Percentiles rank a stretch among this genome's conserved stretches.
Evolutionary conservation across 2,113 vertebrate genomes (phyloP).

Genomic region (Acinonyx jubatus): DNA sequence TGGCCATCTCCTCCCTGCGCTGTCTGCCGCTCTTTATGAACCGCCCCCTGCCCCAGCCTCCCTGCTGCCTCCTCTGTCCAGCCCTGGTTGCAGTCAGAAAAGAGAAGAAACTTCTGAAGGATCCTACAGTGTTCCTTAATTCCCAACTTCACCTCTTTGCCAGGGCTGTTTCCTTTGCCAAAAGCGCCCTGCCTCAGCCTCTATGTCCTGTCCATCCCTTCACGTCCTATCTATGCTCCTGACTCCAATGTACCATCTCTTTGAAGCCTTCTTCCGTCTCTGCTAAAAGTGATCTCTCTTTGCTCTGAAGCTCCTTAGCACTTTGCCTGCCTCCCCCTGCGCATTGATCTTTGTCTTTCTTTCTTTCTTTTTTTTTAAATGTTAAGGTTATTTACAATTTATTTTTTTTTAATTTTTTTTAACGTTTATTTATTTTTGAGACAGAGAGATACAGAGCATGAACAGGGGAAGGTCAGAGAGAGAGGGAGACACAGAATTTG

Average conservation of each 20-base stretch:
- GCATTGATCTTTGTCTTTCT: not conserved
- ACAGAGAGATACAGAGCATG: too few relatives aligned
- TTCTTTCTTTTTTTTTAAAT: too few relatives aligned
- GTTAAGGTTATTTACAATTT: too few relatives aligned
- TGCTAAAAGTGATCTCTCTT: too few relatives aligned
- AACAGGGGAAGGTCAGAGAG: too few relatives aligned
- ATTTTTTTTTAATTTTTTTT: too few relatives aligned
- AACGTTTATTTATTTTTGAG: too few relatives aligned
- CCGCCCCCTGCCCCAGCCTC: not conserved
- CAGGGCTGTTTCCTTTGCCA: not conserved
- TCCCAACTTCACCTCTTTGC: not conserved
- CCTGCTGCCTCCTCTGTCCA: too few relatives aligned
- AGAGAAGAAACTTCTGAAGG: not conserved
- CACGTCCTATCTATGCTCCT: rapidly evolving
- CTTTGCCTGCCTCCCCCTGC: not conserved
- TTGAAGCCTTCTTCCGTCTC: not conserved
- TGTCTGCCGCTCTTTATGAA: not conserved
- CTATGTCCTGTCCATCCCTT: rapidly evolving
- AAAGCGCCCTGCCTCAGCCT: not conserved
- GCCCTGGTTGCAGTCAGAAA: too few relatives aligned
- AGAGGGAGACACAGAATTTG: too few relatives aligned
- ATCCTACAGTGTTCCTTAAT: too few relatives aligned
- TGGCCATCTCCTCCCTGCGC: not conserved
- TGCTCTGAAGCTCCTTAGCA: not conserved
- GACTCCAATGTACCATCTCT: not conserved